Base-by-base conservation (phyloP, 1,140 invertebrate genomes). In the Pollicipes pollicipes region DNA sequence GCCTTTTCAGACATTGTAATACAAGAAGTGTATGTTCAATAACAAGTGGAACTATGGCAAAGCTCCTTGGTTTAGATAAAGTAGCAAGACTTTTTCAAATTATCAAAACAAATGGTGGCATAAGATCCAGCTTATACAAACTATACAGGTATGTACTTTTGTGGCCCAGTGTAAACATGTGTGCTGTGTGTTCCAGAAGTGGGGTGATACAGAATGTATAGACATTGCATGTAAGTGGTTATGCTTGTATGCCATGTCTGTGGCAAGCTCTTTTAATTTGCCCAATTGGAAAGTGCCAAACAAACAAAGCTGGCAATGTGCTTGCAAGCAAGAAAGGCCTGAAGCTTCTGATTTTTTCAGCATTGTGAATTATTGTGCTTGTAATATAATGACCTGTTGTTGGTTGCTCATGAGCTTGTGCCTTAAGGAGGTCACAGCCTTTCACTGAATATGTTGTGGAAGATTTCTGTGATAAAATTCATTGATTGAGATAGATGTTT, bases 71-170 rank as follows among this genome's bases (percentile, higher is more conserved):
- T 17, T 75, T 94, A 0, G 87, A 93, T 78, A 93, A 91, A 81
- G 10, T 91, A 31, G 76, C 75, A 0, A 87, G 82, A 72, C 79
- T 90, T 16, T 83, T 86, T 66, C 81, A 83, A 71, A 87, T 90
- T 37, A 84, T 94, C 73, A 84, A 83, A 75, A 83, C 88, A 68
- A 87, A 91, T 81, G 91, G 91, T 67, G 91, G 92, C n/a, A 77
- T 91, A 24, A 79, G 83, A 13, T 84, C 81, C 10, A 86, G 86
- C 0, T 75, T 90, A 8, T 81, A 83, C 66, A 90, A 88, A 78
- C 68, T 92, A 0, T 93, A 86, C 81, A 87, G 88, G 90, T 93
- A 82, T 82, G 75, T 75, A 64, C 67, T 37, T 45, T 37, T 64
- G 63, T 58, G n/a, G n/a, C n/a, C n/a, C 68, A 74, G 72, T 78